A percentile compares a stretch with the other conserved stretches of the same genome.
These are phyloP conservation scores for Autographa gamma DNA, from an alignment of 2,888 invertebrate species.

Conservation along the genomic window DNA sequence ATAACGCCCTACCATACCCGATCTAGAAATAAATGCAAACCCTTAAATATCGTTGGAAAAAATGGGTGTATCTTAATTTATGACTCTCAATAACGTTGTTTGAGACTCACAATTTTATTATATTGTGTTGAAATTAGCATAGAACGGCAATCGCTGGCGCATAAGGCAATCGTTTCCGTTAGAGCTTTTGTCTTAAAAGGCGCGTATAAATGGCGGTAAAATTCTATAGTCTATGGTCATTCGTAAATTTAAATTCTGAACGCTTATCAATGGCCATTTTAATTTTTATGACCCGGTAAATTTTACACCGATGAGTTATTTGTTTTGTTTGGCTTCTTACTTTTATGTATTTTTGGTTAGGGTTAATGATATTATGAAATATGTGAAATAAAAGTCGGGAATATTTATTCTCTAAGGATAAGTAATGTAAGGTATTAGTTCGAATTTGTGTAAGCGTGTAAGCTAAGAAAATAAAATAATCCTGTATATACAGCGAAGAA, in stretches of 20 bases:
- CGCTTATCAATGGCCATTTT: constrained; percentile 21
- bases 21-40: too few species aligned
- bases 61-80: neutral
- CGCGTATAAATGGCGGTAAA: constrained; percentile 43
- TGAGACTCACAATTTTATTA: neutral
- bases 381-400: too few species aligned
- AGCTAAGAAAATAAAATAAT: too few species aligned
- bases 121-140: constrained; percentile 31
- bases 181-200: constrained; percentile 32
- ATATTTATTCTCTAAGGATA: too few species aligned
- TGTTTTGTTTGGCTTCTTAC: neutral
- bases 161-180: constrained; percentile 53
- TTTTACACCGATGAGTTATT: neutral
- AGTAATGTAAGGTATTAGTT: too few species aligned
- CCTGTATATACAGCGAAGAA: neutral
- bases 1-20: too few species aligned
- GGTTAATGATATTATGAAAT: too few species aligned
- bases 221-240: constrained; percentile 20
- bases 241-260: constrained; percentile 11
- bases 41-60: too few species aligned
- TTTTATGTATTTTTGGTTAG: constrained; percentile 18
- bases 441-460: neutral
- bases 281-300: constrained; percentile 25
- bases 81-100: neutral
- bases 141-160: constrained; percentile 16